Conservation (phyloP, 2,888 invertebrate species). For the Tenthredo livida region DNA sequence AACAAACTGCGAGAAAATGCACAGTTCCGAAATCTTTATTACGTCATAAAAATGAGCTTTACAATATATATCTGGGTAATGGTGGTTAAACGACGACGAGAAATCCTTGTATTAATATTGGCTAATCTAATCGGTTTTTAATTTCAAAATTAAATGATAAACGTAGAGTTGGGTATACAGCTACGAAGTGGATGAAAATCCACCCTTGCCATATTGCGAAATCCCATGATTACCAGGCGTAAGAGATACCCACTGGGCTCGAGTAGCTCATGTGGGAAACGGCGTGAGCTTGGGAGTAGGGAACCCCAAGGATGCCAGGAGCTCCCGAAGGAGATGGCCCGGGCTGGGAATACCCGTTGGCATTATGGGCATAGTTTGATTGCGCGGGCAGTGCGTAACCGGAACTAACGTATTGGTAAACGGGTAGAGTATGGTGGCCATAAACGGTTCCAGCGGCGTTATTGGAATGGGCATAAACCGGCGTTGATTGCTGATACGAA, state of each 20-base stretch:
- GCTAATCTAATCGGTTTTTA: neutral
- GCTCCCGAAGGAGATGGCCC: neutral
- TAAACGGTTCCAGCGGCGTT: neutral
- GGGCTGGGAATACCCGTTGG: neutral
- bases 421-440: neutral
- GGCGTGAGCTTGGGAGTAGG: constrained; percentile 71
- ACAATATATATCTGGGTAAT: too few species aligned
- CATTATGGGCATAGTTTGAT: constrained; percentile 2
- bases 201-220: neutral
- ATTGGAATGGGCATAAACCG: constrained; percentile 3
- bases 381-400: neutral
- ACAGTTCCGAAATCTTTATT: neutral
- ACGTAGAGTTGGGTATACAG: neutral
- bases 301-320: constrained; percentile 66
- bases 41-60: neutral
- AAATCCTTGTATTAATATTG: neutral
- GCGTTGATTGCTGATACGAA: constrained; percentile 1
- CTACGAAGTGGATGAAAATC: neutral
- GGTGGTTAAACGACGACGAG: neutral
- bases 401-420: constrained; percentile 14
- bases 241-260: constrained; percentile 69
- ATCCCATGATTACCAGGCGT: constrained; percentile 63
- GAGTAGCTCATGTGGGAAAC: constrained; percentile 71
- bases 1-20: too few species aligned
- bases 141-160: neutral